Base-by-base conservation (phyloP, 2,113 vertebrate genomes). In the Puffinus mauretanicus region DNA sequence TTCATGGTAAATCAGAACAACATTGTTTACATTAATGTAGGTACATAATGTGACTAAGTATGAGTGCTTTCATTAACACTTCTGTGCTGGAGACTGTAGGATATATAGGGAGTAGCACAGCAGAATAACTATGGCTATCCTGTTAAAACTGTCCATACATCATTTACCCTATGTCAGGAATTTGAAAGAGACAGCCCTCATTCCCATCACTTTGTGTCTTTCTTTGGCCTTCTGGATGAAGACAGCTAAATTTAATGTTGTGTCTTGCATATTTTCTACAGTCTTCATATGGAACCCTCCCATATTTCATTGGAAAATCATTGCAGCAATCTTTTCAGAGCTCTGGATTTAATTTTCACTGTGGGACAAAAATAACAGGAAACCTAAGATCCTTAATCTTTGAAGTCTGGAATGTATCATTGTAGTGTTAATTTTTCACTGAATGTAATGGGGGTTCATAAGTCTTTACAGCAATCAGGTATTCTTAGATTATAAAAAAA, bases 281-380 rank as follows among this genome's bases (percentile, higher is more conserved):
- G 38, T 57, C 38, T 76, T 89, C 30, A 10, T 44, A 42, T 79
- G 13, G 36, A 94, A 87, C 27, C 12, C 57, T 90, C 52, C 40
- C 30, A 38, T 85, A 69, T 38, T 76, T 82, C 34, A 69, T 2
- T 76, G 42, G 58, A 87, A 96, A 76, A 85, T 79, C 1, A 57
- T 67, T 93, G 18, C 40, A 82, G 13, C 81, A 44, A 30, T 93
- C 52, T 87, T 82, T 78, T 76, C 57, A 86, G 47, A 89, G n/a
- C 30, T 82, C 73, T 91, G 81, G 20, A 57, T 82, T 93, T 93
- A 60, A 85, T 96, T 94, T 91, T 85, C 78, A 36, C 30, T 20
- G 32, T 75, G 44, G 30, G 65, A 72, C 85, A 96, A 82, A 91
- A 94, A 52, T 87, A 93, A 57, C 78, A 80, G 78, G 70, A 91